phyloP scores from a whole-genome alignment of 2,888 invertebrate species.

The Pogonocherus hispidulus region DNA sequence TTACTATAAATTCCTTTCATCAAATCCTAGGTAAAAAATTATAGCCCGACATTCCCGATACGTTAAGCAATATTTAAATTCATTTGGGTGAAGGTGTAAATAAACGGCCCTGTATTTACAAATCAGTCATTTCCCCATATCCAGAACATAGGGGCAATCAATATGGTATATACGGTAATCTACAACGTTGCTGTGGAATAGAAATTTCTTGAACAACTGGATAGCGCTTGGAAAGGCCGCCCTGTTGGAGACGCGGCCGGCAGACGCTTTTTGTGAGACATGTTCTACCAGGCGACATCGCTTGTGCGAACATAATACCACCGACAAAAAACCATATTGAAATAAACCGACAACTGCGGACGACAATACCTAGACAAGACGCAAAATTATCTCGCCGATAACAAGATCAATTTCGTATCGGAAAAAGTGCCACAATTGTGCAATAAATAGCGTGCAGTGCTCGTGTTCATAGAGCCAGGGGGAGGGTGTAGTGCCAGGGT shows the following conservation, averaged over 20 bases:
- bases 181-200: no score
- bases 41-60: no score
- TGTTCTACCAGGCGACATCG: not conserved
- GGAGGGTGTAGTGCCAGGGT: slow-evolving; percentile 41
- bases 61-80: no score
- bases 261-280: not conserved
- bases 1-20: no score
- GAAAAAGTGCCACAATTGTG: slow-evolving; percentile 61
- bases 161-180: no score
- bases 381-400: slow-evolving; percentile 56
- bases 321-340: slow-evolving; percentile 18
- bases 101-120: no score
- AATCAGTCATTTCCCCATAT: no score
- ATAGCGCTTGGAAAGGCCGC: no score
- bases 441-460: slow-evolving; percentile 60
- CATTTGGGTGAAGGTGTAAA: no score
- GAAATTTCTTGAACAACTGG: no score
- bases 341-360: slow-evolving; percentile 25
- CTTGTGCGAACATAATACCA: not conserved
- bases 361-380: slow-evolving; percentile 42
- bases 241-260: not conserved
- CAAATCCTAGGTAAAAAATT: no score
- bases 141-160: no score
- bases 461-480: slow-evolving; percentile 58
- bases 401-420: slow-evolving; percentile 57